These are phyloP conservation scores for Brenthis daphne DNA, from an alignment of 2,888 invertebrate genomes.

Conservation along the genomic window DNA sequence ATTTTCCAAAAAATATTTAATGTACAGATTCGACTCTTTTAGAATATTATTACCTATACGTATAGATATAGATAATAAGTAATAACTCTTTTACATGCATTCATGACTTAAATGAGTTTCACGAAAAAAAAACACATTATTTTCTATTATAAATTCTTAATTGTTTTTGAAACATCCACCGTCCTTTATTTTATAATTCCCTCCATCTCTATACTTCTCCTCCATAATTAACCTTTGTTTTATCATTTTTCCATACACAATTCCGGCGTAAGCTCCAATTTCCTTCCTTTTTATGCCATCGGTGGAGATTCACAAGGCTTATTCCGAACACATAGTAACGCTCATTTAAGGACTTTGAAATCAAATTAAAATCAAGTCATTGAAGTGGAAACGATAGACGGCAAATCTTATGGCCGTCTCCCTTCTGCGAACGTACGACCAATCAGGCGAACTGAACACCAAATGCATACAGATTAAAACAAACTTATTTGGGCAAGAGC, in stretches of 20 bases:
- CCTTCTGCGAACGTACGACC: slow-evolving; percentile 61
- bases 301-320: slow-evolving; percentile 33
- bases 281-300: slow-evolving; percentile 27
- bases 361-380: slow-evolving; percentile 65
- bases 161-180: background rate
- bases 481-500: slow-evolving; percentile 31
- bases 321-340: slow-evolving; percentile 40
- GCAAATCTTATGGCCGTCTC: slow-evolving; percentile 64
- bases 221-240: slow-evolving; percentile 35
- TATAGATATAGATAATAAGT: too few species aligned
- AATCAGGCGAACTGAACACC: slow-evolving; percentile 64
- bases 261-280: slow-evolving; percentile 32
- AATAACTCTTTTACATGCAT: too few species aligned
- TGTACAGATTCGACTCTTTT: too few species aligned
- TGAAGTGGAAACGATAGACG: slow-evolving; percentile 64
- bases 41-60: too few species aligned
- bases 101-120: too few species aligned
- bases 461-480: slow-evolving; percentile 66
- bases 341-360: slow-evolving; percentile 45
- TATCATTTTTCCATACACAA: slow-evolving; percentile 33
- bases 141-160: background rate
- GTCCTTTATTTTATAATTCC: slow-evolving; percentile 25
- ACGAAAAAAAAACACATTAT: slow-evolving; percentile 8
- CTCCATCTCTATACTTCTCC: slow-evolving; percentile 32
- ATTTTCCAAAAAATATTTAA: too few species aligned